These are phyloP conservation scores for Mesoclemmys tuberculata DNA, from an alignment of 2,113 vertebrate genomes.

Conservation along the genomic window DNA sequence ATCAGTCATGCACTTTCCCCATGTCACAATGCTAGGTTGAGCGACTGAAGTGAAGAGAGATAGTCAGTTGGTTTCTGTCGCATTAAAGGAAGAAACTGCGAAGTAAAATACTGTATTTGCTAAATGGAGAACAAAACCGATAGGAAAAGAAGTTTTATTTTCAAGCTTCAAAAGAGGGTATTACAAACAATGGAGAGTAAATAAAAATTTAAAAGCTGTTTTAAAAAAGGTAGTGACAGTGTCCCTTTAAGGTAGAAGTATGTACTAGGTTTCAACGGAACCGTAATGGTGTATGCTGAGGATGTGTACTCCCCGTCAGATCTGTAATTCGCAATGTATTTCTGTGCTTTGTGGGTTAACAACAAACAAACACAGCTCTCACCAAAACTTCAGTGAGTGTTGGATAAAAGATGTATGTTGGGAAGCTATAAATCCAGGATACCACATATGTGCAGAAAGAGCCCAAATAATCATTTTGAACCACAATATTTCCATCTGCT, in stretches of 20 bases:
- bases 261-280: neutral
- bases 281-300: neutral
- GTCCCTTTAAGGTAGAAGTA: neutral
- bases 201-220: constrained; percentile 47
- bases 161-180: constrained; percentile 41
- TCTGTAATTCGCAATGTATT: neutral
- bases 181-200: constrained; percentile 53
- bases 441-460: neutral
- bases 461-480: neutral
- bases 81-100: neutral
- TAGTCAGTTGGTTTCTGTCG: neutral
- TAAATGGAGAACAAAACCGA: neutral
- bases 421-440: neutral
- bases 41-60: neutral
- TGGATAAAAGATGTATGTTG: neutral
- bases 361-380: neutral
- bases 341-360: neutral
- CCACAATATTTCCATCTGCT: neutral
- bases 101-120: neutral
- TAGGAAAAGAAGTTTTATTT: constrained; percentile 54
- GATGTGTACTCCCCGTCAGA: neutral
- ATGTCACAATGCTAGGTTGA: neutral
- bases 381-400: neutral
- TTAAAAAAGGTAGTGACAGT: neutral
- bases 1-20: neutral